Percentiles rank a stretch among this genome's conserved stretches.
Evolutionary conservation across 2,113 vertebrate species (phyloP).

Genomic region (Cygnus atratus): DNA sequence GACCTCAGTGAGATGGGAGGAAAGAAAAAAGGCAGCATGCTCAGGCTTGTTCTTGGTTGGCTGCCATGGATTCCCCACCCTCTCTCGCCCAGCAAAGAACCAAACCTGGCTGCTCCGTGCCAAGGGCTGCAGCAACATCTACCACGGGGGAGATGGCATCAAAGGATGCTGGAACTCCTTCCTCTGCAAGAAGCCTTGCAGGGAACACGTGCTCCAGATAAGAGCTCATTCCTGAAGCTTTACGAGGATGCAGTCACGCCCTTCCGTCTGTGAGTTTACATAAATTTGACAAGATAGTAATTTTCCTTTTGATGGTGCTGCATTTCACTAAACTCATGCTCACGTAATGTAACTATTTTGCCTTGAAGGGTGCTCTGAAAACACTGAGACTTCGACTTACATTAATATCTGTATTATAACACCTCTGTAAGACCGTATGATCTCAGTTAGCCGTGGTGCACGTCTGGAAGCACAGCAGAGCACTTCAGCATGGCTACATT

Average conservation of each 20-base stretch:
- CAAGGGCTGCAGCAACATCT: not conserved
- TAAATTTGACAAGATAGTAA: constrained; percentile 39
- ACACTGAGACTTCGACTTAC: not conserved
- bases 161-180: not conserved
- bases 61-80: constrained; percentile 21
- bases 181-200: not conserved
- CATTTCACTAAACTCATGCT: constrained; percentile 33
- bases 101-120: not conserved
- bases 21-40: not conserved
- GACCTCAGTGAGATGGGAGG: not conserved
- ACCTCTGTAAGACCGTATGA: not conserved
- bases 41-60: constrained; percentile 13
- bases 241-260: not conserved
- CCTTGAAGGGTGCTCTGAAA: constrained; percentile 38
- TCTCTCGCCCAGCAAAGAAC: not conserved
- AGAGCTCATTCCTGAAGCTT: constrained; percentile 6
- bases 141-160: not conserved
- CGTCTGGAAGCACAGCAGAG: not conserved
- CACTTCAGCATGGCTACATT: not conserved
- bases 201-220: constrained; percentile 19
- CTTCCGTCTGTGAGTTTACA: not conserved
- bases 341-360: constrained; percentile 26
- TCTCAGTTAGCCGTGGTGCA: not conserved
- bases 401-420: not conserved
- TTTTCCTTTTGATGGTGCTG: constrained; percentile 57